Conservation (phyloP, 2,888 invertebrate genomes). For the Lasioglossum calceatum region DNA sequence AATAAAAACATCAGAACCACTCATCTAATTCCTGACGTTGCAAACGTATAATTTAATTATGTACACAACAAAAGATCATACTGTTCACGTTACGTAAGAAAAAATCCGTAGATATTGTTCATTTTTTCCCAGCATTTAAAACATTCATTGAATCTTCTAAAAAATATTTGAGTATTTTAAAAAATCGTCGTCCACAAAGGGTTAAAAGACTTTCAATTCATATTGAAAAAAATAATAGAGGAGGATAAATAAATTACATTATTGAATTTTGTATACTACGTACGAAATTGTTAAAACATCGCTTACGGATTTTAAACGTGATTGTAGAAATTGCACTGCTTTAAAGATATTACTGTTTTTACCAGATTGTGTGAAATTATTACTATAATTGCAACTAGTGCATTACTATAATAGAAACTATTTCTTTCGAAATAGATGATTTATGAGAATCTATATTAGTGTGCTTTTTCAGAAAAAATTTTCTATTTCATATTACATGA, state of each 20-base stretch:
- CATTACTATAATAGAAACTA: too few relatives aligned
- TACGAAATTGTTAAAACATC: too few relatives aligned
- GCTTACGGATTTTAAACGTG: too few relatives aligned
- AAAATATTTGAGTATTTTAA: background rate
- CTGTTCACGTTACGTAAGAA: too few relatives aligned
- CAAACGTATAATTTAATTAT: background rate
- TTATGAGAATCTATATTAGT: background rate
- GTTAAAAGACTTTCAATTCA: background rate
- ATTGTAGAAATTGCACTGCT: background rate
- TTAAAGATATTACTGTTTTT: background rate
- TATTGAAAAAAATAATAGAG: background rate
- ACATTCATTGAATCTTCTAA: background rate
- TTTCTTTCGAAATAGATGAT: background rate
- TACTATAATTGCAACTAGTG: too few relatives aligned
- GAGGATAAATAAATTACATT: background rate
- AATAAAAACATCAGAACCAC: background rate
- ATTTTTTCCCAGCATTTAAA: background rate
- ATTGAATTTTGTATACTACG: background rate
- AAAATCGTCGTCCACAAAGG: background rate
- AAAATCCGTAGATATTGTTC: background rate
- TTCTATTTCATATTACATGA: background rate
- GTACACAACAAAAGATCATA: background rate
- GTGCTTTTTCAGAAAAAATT: background rate
- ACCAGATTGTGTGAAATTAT: background rate
- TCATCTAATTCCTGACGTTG: too few relatives aligned